Base-by-base conservation (phyloP, 2,888 invertebrate genomes). In the Caenorhabditis macrosperma region DNA sequence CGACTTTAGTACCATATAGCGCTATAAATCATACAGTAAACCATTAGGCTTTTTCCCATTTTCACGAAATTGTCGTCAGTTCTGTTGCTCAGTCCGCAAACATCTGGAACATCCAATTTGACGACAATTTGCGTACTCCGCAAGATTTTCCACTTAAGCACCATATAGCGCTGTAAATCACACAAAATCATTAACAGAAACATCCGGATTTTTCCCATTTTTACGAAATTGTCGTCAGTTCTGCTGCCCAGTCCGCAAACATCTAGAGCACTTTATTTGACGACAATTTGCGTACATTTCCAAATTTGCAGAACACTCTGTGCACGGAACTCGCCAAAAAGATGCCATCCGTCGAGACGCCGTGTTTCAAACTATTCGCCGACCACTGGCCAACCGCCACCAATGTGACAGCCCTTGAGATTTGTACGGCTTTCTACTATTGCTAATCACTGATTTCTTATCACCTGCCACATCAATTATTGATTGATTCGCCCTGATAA, bases 291-390 rank as follows among this genome's bases (percentile, higher is more conserved):
- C 38, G 3, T 5, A 38, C 15, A 7, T 33, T 33, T 9, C 5
- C 33, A 9, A 33, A 1, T 20, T 71, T 72, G 15, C 63, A 64
- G 72, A 50, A n/a, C 55, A 72, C 72, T 0, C 63, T 72, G 17
- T 72, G 72, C 63, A 57, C 63, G 1, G 17, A 35, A 4, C 46
- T 72, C 10, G 20, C 72, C 38, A 0, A 28, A 10, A 54, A 57
- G 28, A 72, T 72, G 72, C 55, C 64, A 26, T 57, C 72, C 5
- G 38, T 72, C 57, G 57, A 64, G 1, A 38, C 48, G 20, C 63
- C 72, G 1, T 72, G 72, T 50, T 61, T 57, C 57, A 63, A 64
- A 28, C 38, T 72, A 15, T 72, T 72, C 50, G 72, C 72, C 26
- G 64, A 64, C n/a, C 50, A 57, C 22, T 71, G 52, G 61, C 54